Evolutionary conservation across 2,888 invertebrate species (phyloP), one percentile per base, ranked within the genome.

Genomic region (Coleophora flavipennella): DNA sequence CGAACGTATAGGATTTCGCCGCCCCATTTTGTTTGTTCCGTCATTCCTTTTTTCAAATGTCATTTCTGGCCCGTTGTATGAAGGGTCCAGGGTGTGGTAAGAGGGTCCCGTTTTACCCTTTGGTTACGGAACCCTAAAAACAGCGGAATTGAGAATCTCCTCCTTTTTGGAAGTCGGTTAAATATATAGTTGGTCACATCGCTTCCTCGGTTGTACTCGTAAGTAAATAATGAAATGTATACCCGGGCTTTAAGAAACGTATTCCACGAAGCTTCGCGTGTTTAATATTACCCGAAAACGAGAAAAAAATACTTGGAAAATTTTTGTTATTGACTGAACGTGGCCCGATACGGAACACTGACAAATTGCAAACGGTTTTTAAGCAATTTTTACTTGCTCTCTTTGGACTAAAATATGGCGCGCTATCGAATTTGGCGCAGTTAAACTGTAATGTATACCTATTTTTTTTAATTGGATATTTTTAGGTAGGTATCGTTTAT

Each of bases 301-400:
- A 70, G 63, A 77, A 79, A 80, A 76, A 76, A 59, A 58, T n/a
- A n/a, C 54, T 50, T 48, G 49, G 53, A 59, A 66, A 64, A 58
- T 67, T 77, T 75, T 74, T 75, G 74, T 70, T 80, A 81, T 80
- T 71, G 79, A 75, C 73, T 78, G 65, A 73, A 60, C 66, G 62
- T 59, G 61, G 61, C 62, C 67, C 69, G 71, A 75, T 78, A 68
- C 62, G 65, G 67, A 64, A 68, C 67, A 63, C 75, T 80, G 80
- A 80, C 73, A 83, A 81, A 80, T 78, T 68, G 76, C 75, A 69
- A 20, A 67, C 59, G 58, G 71, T 67, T 75, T 71, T 73, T 65
- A 71, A 62, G 20, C 55, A 59, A 63, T 57, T 62, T 66, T 67
- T 67, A 59, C 57, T 56, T 65, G 49, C 57, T 55, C 59, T 54